These are phyloP conservation scores for Carcinoscorpius rotundicauda DNA, from an alignment of 1,140 invertebrate genomes.

Conservation along the genomic window DNA sequence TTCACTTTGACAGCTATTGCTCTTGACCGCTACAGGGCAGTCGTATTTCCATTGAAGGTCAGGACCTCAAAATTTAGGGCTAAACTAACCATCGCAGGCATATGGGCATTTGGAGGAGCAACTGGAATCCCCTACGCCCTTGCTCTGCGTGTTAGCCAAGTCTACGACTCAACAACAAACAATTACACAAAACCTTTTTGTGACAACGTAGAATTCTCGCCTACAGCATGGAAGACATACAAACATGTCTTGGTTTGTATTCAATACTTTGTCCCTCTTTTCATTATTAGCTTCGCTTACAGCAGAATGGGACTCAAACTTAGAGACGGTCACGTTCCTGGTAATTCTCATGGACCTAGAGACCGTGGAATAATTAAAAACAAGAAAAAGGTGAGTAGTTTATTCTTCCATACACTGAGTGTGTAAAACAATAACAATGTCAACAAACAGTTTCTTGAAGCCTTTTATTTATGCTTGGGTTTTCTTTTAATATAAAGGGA, in stretches of 20 bases:
- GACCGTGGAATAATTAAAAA: no score
- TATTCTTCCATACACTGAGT: no score
- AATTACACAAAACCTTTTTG: constrained; percentile 42
- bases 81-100: constrained; percentile 8
- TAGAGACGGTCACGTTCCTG: constrained; percentile 43
- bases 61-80: constrained; percentile 19
- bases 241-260: constrained; percentile 34
- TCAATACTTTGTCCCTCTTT: constrained; percentile 60
- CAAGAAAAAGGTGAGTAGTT: no score
- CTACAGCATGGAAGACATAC: constrained; percentile 41
- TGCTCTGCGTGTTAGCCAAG: background rate
- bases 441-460: no score
- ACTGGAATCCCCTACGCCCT: constrained; percentile 1
- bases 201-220: constrained; percentile 39
- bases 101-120: constrained; percentile 9
- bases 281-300: constrained; percentile 63
- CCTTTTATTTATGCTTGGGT: no score
- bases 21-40: constrained; percentile 39
- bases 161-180: background rate
- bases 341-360: no score
- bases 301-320: constrained; percentile 56
- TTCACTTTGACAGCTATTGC: constrained; percentile 43
- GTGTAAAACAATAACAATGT: no score
- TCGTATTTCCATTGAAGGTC: constrained; percentile 38
- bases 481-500: no score